Percentiles rank a stretch among this genome's conserved stretches.
Evolutionary conservation across 1,140 invertebrate species (phyloP).

Genomic region (Zaprionus tsacasi): DNA sequence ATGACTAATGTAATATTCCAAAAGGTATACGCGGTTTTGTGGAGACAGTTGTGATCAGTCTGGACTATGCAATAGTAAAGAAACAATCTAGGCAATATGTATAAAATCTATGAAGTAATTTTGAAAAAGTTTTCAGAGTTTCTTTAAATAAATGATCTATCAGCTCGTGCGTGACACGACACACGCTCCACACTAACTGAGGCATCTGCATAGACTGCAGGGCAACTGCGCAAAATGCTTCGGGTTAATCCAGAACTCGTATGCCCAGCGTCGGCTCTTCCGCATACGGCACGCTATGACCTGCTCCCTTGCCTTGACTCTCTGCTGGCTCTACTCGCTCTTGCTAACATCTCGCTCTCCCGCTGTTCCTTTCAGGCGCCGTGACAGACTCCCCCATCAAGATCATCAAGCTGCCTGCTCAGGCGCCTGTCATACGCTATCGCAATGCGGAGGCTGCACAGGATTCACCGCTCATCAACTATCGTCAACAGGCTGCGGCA

Average conservation of each 20-base stretch:
- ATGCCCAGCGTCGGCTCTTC: slow-evolving; percentile 66
- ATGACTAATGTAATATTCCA: too few species aligned
- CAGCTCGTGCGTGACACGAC: slow-evolving; percentile 28
- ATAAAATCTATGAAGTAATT: too few species aligned
- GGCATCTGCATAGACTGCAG: background rate
- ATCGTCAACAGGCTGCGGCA: slow-evolving; percentile 61
- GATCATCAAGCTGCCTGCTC: slow-evolving; percentile 74
- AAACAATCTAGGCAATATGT: too few species aligned
- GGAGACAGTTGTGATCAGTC: too few species aligned
- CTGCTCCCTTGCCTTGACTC: background rate
- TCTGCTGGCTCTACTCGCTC: background rate
- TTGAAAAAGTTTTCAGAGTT: too few species aligned
- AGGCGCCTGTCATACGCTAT: slow-evolving; percentile 78
- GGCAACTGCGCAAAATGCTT: slow-evolving; percentile 66
- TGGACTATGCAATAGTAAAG: too few species aligned
- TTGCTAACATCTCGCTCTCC: background rate
- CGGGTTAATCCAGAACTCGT: slow-evolving; percentile 62
- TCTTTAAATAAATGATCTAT: background rate
- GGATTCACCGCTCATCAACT: slow-evolving; percentile 72
- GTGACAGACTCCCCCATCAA: slow-evolving; percentile 80
- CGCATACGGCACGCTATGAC: slow-evolving; percentile 42
- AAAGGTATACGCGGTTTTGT: too few species aligned
- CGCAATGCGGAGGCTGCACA: slow-evolving; percentile 67
- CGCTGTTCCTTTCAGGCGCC: slow-evolving; percentile 42
- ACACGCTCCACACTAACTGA: background rate